These are phyloP conservation scores for Chironex yamaguchii DNA, from an alignment of 30 jellyfish, hydroid and myxozoan species.

Conservation along the genomic window DNA sequence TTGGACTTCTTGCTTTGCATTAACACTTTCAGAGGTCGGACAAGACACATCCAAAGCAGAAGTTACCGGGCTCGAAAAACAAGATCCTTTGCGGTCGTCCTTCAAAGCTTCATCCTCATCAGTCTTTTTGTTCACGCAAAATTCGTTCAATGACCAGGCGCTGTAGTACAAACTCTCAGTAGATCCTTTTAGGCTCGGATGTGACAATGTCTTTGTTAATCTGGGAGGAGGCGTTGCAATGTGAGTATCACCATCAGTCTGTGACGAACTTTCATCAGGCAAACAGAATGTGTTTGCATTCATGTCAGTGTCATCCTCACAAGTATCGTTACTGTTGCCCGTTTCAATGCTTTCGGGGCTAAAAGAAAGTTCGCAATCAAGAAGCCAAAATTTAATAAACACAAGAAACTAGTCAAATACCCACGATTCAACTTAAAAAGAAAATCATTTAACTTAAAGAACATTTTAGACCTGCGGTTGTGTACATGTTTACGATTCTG, in stretches of 20 bases:
- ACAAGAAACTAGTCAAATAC: too few species aligned
- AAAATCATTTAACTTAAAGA: too few species aligned
- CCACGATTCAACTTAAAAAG: too few species aligned
- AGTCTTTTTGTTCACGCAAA: not conserved
- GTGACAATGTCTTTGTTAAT: not conserved
- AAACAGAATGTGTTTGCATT: too few species aligned
- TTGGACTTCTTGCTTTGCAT: not conserved
- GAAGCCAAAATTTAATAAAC: too few species aligned
- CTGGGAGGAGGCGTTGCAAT: not conserved
- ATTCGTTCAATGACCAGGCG: constrained; percentile 70
- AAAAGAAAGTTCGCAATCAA: too few species aligned
- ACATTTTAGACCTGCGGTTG: too few species aligned
- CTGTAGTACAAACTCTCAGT: constrained; percentile 79
- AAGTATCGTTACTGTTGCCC: too few species aligned
- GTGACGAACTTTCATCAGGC: not conserved
- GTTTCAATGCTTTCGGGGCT: too few species aligned
- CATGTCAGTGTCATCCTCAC: too few species aligned
- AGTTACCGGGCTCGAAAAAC: too few species aligned
- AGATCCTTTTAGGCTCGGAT: constrained; percentile 47
- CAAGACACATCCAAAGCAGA: not conserved
- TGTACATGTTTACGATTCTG: too few species aligned
- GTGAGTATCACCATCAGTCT: not conserved
- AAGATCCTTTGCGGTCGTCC: not conserved
- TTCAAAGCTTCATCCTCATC: not conserved
- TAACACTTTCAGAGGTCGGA: not conserved